phyloP scores from a whole-genome alignment of 2,888 invertebrate genomes.

The Lochmaea capreae region DNA sequence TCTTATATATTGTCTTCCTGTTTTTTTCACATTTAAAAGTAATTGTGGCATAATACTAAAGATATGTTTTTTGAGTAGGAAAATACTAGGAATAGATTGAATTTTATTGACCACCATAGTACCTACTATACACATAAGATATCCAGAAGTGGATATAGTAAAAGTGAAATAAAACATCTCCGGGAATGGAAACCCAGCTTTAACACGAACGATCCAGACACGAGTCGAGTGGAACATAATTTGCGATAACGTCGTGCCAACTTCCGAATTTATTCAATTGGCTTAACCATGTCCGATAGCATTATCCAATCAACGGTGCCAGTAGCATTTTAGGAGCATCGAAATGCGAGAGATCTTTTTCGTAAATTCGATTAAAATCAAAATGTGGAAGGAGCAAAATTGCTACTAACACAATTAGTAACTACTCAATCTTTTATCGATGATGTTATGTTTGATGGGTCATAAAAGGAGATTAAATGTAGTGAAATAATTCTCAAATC shows the following conservation, averaged over 20 bases:
- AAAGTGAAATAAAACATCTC: not conserved
- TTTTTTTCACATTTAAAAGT: no score
- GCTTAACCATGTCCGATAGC: conserved; percentile 51
- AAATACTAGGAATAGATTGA: no score
- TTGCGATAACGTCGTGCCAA: conserved; percentile 41
- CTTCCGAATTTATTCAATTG: conserved; percentile 53
- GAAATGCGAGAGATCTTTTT: conserved; percentile 5
- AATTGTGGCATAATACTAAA: no score
- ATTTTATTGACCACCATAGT: no score
- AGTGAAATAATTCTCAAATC: no score
- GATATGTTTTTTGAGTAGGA: no score
- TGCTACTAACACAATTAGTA: not conserved
- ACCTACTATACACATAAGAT: no score
- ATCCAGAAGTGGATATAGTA: no score
- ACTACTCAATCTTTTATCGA: conserved; percentile 2
- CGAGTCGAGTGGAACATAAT: conserved; percentile 36
- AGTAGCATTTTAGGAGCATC: conserved; percentile 8
- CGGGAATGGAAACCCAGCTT: not conserved
- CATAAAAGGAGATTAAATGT: not conserved
- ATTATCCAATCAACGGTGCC: conserved; percentile 54
- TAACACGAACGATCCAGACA: conserved; percentile 1
- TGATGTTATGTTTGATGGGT: not conserved
- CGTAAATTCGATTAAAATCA: conserved; percentile 15
- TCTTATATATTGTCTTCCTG: no score
- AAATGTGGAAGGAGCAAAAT: not conserved